These are phyloP conservation scores for Branchellion lobata DNA, from an alignment of 2,888 invertebrate genomes.

Conservation along the genomic window DNA sequence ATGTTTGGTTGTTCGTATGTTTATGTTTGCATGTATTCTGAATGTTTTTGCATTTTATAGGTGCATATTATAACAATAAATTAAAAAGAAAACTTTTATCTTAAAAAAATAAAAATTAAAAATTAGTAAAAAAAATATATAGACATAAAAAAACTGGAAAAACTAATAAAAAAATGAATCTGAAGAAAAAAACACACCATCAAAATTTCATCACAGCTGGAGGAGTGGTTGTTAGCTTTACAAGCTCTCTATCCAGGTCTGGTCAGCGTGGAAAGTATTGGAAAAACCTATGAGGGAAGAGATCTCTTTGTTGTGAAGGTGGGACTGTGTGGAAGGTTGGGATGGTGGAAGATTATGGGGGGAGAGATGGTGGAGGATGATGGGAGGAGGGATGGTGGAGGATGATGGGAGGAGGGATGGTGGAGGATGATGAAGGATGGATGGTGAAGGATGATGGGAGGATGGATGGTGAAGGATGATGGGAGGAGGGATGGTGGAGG, in stretches of 20 bases:
- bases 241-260: background rate
- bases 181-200: background rate
- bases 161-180: background rate
- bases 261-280: slow-evolving; percentile 2
- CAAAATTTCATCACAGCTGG: background rate
- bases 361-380: too few relatives aligned
- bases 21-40: background rate
- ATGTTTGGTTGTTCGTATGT: slow-evolving; percentile 37
- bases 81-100: too few relatives aligned
- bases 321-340: background rate
- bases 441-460: too few relatives aligned
- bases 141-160: too few relatives aligned
- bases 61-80: too few relatives aligned
- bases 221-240: background rate
- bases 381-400: background rate
- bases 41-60: too few relatives aligned
- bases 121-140: too few relatives aligned
- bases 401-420: background rate
- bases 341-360: too few relatives aligned
- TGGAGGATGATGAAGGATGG: too few relatives aligned
- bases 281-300: slow-evolving; percentile 28
- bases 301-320: slow-evolving; percentile 34
- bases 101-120: too few relatives aligned
- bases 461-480: too few relatives aligned
- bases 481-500: too few relatives aligned